Evolutionary conservation across 2,888 invertebrate species (phyloP).

Genomic region (Iselma pallidipennis): DNA sequence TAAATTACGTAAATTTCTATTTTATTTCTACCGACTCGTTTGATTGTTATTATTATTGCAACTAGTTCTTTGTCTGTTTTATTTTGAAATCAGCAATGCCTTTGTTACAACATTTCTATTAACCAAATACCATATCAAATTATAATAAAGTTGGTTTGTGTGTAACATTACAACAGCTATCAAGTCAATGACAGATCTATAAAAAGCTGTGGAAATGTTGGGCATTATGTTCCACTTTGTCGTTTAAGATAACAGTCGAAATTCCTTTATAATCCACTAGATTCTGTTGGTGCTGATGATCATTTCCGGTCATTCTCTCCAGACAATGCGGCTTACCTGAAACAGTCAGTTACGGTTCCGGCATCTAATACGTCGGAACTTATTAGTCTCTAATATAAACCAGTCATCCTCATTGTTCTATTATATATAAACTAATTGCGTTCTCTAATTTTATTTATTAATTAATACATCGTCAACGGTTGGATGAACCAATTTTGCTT

Average conservation of each 20-base stretch:
- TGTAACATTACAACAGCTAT: neutral
- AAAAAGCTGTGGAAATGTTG: neutral
- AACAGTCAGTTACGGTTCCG: slow-evolving; percentile 34
- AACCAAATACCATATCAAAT: neutral
- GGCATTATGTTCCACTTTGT: slow-evolving; percentile 2
- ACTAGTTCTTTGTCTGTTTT: too few relatives aligned
- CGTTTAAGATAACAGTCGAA: slow-evolving; percentile 20
- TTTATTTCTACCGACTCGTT: too few relatives aligned
- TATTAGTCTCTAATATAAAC: too few relatives aligned
- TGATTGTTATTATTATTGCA: too few relatives aligned
- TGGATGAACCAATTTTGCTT: too few relatives aligned
- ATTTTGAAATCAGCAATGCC: neutral
- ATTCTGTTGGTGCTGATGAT: slow-evolving; percentile 33
- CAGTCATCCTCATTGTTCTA: too few relatives aligned
- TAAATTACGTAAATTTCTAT: too few relatives aligned
- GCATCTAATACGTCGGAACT: slow-evolving; percentile 20
- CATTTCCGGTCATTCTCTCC: slow-evolving; percentile 37
- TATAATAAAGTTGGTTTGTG: neutral
- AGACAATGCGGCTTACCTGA: slow-evolving; percentile 39
- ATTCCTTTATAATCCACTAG: slow-evolving; percentile 36
- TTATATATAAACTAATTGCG: too few relatives aligned
- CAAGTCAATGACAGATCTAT: neutral
- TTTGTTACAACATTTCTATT: neutral
- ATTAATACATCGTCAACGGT: too few relatives aligned
- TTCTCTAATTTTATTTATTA: too few relatives aligned